A percentile compares a stretch with the other conserved stretches of the same genome.
These are phyloP conservation scores for Hypotaenidia philippensis DNA, from an alignment of 2,797 vertebrate genomes.

Conservation along the genomic window DNA sequence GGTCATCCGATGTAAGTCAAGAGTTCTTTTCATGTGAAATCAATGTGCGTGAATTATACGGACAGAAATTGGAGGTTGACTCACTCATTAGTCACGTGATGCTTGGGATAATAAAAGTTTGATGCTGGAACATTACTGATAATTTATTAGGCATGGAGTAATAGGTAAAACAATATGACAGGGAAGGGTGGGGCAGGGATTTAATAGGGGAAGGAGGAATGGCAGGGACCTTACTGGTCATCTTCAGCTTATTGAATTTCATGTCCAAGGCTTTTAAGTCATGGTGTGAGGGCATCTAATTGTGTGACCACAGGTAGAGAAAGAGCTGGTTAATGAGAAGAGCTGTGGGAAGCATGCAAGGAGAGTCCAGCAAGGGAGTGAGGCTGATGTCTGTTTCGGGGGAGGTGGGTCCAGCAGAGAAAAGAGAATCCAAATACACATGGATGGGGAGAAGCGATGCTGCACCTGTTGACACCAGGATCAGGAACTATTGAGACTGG, in stretches of 20 bases:
- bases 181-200: slow-evolving; percentile 11
- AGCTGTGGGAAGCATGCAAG: background rate
- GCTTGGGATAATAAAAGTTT: slow-evolving; percentile 74
- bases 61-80: slow-evolving; percentile 75
- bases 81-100: slow-evolving; percentile 71
- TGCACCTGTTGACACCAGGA: fast-evolving
- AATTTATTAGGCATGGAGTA: slow-evolving; percentile 75
- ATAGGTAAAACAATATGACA: slow-evolving; percentile 63
- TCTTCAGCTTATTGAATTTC: background rate
- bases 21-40: slow-evolving; percentile 73
- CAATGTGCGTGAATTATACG: slow-evolving; percentile 71
- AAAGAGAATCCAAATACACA: fast-evolving
- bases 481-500: background rate
- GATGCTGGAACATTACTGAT: slow-evolving; percentile 62
- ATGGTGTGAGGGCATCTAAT: background rate
- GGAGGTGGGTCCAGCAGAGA: background rate
- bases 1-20: slow-evolving; percentile 51
- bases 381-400: fast-evolving
- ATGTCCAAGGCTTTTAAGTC: background rate
- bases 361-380: background rate
- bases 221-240: background rate
- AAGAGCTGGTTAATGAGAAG: background rate
- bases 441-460: background rate
- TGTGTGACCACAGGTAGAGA: fast-evolving
- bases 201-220: background rate